Evolutionary conservation across 2,888 invertebrate species (phyloP), one percentile per base, ranked within the genome.

Genomic region (Cheilosia soror): DNA sequence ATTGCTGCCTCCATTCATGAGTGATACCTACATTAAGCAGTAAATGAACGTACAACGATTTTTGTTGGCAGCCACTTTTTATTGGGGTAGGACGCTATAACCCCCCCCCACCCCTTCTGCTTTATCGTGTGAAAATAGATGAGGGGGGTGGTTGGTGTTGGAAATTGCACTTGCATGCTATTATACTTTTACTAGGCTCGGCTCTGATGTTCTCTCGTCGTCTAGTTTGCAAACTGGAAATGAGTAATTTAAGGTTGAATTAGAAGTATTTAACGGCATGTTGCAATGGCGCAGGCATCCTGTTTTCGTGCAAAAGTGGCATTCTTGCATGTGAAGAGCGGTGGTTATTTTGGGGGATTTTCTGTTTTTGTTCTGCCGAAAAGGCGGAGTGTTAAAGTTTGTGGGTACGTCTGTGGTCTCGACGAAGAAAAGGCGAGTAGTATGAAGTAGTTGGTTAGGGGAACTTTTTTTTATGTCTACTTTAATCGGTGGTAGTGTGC

Each of bases 251-350:
- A 85, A 81, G 85, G 85, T 85, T 71, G 72, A 81, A 85, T 85
- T 85, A 81, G 85, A 81, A 80, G 85, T 81, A 81, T 85, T 85
- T 85, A 85, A 85, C 85, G 81, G 85, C 71, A 85, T 85, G 81
- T 81, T 68, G 72, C 76, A 68, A 85, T 77, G 72, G 68, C 60
- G 53, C 63, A 51, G 20, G 68, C 47, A 85, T 76, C 71, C 84
- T 84, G 84, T 13, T 73, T 75, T 80, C 79, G 69, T 76, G 71
- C 60, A 55, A 62, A 27, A 76, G 83, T 83, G 71, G 72, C 66
- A 68, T 78, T 62, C 62, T 69, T 57, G 13, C 20, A 11, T 51
- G 20, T 20, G 20, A 15, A 9, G 15, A 25, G 51, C 49, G 29
- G 42, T 53, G 57, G 51, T 65, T 81, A 42, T 68, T 75, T 79